Evolutionary conservation across 2,888 invertebrate species (phyloP).

Genomic region (Graphium colonna): DNA sequence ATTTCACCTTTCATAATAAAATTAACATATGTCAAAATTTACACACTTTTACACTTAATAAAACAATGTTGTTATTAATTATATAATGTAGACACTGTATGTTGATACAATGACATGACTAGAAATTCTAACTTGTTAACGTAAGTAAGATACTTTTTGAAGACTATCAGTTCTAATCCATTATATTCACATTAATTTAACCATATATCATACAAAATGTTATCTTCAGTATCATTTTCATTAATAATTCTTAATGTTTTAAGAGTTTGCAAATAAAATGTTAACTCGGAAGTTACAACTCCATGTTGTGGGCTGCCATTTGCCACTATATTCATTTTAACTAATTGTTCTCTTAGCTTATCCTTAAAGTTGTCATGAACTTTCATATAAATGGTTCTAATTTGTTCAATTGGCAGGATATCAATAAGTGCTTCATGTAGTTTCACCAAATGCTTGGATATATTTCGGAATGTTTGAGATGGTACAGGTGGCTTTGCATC

Average conservation of each 20-base stretch:
- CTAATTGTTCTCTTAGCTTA: conserved; percentile 89
- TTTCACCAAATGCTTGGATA: conserved; percentile 93
- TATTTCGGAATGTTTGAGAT: conserved; percentile 92
- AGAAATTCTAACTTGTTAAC: conserved; percentile 17
- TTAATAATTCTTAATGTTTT: conserved; percentile 89
- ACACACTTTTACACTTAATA: too few relatives aligned
- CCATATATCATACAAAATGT: conserved; percentile 92
- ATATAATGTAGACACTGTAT: neutral
- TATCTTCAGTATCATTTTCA: conserved; percentile 85
- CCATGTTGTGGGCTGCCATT: conserved; percentile 99
- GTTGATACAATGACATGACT: conserved; percentile 13
- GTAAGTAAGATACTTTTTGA: conserved; percentile 16
- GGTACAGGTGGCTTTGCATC: conserved; percentile 97
- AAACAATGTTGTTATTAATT: too few relatives aligned
- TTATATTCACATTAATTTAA: conserved; percentile 65
- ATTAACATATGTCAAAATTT: too few relatives aligned
- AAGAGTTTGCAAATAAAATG: conserved; percentile 93
- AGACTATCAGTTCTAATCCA: neutral
- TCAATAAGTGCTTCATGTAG: conserved; percentile 94
- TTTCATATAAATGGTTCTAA: conserved; percentile 86
- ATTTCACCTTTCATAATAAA: too few relatives aligned
- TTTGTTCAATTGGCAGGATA: conserved; percentile 89
- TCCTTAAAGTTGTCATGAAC: conserved; percentile 93
- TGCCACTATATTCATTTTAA: conserved; percentile 92
- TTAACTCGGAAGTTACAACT: conserved; percentile 94